Base-by-base conservation (phyloP, 2,113 vertebrate genomes). In the Chloebia gouldiae region DNA sequence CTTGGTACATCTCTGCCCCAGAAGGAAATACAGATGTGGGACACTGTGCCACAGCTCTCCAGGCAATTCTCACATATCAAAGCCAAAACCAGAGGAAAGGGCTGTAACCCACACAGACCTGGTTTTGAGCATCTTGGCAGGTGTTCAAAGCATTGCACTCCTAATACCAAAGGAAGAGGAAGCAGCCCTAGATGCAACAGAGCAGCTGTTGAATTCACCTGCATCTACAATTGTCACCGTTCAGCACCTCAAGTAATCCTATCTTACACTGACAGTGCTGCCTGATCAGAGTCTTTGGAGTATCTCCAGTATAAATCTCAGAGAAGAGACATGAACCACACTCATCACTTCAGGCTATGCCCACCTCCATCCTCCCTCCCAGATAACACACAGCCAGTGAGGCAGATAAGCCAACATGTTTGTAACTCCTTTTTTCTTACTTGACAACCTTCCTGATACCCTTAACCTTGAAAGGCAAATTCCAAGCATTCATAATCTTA, bases 301-400 rank as follows among this genome's bases (percentile, higher is more conserved):
- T 75, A 93, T 97, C 97, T 97, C 96, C 98, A 98, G 57, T 57
- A 51, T 17, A 75, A 65, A 69, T 81, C 80, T 98, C 98, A 98
- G 97, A 98, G 98, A 98, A 98, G 97, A 98, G 97, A 98, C 98
- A 98, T 97, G 98, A 98, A 95, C 30, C 66, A 66, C 56, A n/a
- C 92, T 96, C 96, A 98, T 98, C 97, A 97, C 54, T 87, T 97
- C 97, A 97, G 92, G 90, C 84, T 78, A 33, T 10, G 17, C 15
- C 45, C 14, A 24, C 18, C 27, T 57, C 44, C 2, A 1, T 15
- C 54, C 21, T 63, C 61, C 42, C 66, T 51, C 19, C 10, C 40
- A 59, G 8, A 17, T 20, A 54, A 63, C 7, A 50, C 0, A 2
- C 9, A 72, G 23, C 12, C 65, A 72, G 27, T 6, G 33, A 49